phyloP scores from a whole-genome alignment of 1,140 invertebrate genomes.

The Gryllus bimaculatus region DNA sequence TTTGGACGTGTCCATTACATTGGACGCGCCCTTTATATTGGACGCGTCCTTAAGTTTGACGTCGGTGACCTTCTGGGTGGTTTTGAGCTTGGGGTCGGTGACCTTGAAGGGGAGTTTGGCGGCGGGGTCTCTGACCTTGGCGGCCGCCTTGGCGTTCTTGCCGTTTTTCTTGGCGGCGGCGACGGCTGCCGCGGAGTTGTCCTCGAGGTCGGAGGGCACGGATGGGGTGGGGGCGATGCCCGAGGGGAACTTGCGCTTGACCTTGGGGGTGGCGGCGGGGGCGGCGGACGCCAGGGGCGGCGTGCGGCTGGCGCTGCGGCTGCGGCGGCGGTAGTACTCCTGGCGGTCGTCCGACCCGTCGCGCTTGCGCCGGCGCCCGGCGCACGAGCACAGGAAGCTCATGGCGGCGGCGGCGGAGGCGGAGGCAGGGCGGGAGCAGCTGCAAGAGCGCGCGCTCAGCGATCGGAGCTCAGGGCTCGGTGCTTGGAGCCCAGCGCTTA shows the following conservation, averaged over 20 bases:
- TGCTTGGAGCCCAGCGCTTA: background rate
- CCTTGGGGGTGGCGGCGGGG: background rate
- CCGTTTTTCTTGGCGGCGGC: background rate
- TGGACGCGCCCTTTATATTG: too few species aligned
- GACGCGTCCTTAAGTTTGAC: too few species aligned
- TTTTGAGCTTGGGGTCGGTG: too few species aligned
- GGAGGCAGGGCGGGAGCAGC: background rate
- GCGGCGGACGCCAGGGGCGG: background rate
- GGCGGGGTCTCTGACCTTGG: background rate
- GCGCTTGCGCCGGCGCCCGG: background rate
- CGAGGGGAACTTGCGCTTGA: constrained; percentile 14
- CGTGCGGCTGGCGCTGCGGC: background rate
- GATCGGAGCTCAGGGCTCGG: background rate
- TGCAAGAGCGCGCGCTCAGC: background rate
- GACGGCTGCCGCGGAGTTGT: background rate
- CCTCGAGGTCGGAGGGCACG: background rate
- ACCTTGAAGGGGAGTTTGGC: background rate
- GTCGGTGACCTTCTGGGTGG: too few species aligned
- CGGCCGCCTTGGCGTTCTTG: background rate
- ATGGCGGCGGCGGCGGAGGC: background rate
- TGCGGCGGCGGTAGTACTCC: background rate
- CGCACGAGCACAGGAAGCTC: constrained; percentile 10
- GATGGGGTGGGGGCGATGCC: background rate
- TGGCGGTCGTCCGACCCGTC: background rate
- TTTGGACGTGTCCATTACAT: too few species aligned